phyloP scores from a whole-genome alignment of 2,113 vertebrate species.

The Leptobrachium leishanense region DNA sequence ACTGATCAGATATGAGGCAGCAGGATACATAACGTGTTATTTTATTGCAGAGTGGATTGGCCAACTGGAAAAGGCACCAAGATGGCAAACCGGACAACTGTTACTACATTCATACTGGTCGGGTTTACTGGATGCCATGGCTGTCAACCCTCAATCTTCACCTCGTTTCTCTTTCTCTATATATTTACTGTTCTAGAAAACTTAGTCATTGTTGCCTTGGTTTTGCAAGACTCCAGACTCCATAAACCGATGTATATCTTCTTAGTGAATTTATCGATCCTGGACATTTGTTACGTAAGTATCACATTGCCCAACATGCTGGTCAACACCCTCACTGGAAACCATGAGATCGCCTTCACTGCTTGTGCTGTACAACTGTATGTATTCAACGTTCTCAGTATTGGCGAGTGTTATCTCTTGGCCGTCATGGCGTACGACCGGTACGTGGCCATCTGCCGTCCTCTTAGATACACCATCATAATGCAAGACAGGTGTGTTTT shows the following conservation, averaged over 20 bases:
- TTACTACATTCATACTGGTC: constrained; percentile 14
- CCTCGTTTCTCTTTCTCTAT: constrained; percentile 4
- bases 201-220: background rate
- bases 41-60: background rate
- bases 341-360: constrained; percentile 55
- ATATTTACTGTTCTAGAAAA: background rate
- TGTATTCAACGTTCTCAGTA: constrained; percentile 57
- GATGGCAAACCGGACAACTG: constrained; percentile 5
- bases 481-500: constrained; percentile 21
- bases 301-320: constrained; percentile 43
- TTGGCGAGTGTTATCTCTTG: constrained; percentile 57
- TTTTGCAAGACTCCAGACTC: background rate
- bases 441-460: constrained; percentile 53
- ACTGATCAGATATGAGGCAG: background rate
- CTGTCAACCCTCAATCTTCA: constrained; percentile 9
- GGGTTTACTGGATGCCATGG: constrained; percentile 9
- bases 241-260: constrained; percentile 10
- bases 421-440: constrained; percentile 57
- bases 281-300: constrained; percentile 30
- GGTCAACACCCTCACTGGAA: constrained; percentile 45
- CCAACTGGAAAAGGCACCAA: background rate
- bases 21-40: background rate
- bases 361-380: constrained; percentile 56
- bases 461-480: constrained; percentile 32
- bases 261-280: background rate